Conservation (phyloP, 2,888 invertebrate species). For the Mythimna albipuncta region DNA sequence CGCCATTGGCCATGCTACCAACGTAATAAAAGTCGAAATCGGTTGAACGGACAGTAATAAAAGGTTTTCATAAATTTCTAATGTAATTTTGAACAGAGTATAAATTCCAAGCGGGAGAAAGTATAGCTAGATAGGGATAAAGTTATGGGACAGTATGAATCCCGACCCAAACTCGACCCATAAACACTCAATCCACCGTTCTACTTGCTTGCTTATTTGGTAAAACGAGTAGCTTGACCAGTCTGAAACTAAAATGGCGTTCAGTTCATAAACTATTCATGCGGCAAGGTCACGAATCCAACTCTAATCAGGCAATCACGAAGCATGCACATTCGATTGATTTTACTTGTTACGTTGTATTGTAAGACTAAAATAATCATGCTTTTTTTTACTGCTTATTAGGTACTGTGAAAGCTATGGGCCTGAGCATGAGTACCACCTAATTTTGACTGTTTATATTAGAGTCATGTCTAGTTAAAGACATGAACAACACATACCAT, state of each 20-base stretch:
- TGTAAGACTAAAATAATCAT: neutral
- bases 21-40: no score
- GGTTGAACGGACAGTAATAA: no score
- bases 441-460: no score
- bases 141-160: neutral
- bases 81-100: no score
- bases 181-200: neutral
- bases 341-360: neutral
- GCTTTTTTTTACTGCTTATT: neutral
- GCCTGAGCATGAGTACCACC: no score
- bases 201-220: neutral
- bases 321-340: slow-evolving; percentile 12
- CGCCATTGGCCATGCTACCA: no score
- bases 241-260: neutral
- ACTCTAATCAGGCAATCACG: slow-evolving; percentile 10
- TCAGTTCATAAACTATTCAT: slow-evolving; percentile 5
- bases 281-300: slow-evolving; percentile 11
- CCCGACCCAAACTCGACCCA: neutral
- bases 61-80: no score
- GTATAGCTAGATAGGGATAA: neutral
- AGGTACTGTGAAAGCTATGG: neutral
- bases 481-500: no score
- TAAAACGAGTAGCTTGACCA: neutral
- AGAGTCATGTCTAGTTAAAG: no score
- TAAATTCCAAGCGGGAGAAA: neutral